Conservation (phyloP, 2,797 vertebrate genomes). For the Microchirus variegatus region DNA sequence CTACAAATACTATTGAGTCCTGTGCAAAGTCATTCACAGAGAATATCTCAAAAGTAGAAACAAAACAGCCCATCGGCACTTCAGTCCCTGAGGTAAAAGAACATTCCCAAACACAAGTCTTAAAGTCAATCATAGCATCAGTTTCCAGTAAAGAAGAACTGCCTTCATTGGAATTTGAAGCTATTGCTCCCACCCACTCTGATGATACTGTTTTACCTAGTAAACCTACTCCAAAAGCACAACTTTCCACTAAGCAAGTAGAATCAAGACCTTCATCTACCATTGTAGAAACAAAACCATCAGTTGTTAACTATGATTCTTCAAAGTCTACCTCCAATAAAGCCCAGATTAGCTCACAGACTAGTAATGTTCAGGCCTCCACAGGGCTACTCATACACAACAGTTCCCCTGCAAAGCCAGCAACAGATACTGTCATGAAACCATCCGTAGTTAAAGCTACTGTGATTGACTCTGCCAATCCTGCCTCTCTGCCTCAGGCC, state of each 20-base stretch:
- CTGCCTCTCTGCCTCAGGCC: slow-evolving; percentile 62
- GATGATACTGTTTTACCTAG: slow-evolving; percentile 6
- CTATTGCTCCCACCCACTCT: background rate
- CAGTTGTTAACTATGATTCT: slow-evolving; percentile 24
- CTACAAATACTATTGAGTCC: slow-evolving; percentile 2
- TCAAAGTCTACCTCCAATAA: slow-evolving; percentile 20
- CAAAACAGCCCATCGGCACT: slow-evolving; percentile 19
- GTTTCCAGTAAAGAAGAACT: slow-evolving; percentile 19
- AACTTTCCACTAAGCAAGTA: slow-evolving; percentile 20
- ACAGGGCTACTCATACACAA: slow-evolving; percentile 47
- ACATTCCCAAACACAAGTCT: slow-evolving; percentile 26
- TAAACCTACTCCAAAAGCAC: slow-evolving; percentile 22
- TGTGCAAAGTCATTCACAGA: slow-evolving; percentile 18
- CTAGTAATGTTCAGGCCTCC: slow-evolving; percentile 37
- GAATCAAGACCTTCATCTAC: slow-evolving; percentile 32
- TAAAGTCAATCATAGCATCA: slow-evolving; percentile 19
- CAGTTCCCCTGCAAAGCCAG: slow-evolving; percentile 55
- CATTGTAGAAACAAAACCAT: slow-evolving; percentile 34
- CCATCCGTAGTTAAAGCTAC: slow-evolving; percentile 61
- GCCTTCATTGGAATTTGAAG: slow-evolving; percentile 10
- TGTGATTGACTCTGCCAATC: slow-evolving; percentile 75
- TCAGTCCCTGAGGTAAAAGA: slow-evolving; percentile 19
- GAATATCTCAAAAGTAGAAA: slow-evolving; percentile 27
- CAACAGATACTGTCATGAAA: slow-evolving; percentile 70
- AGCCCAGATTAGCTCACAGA: slow-evolving; percentile 30